Evolutionary conservation across 2,797 vertebrate genomes (phyloP), one percentile per base, ranked within the genome.

Genomic region (Babyrousa celebensis): DNA sequence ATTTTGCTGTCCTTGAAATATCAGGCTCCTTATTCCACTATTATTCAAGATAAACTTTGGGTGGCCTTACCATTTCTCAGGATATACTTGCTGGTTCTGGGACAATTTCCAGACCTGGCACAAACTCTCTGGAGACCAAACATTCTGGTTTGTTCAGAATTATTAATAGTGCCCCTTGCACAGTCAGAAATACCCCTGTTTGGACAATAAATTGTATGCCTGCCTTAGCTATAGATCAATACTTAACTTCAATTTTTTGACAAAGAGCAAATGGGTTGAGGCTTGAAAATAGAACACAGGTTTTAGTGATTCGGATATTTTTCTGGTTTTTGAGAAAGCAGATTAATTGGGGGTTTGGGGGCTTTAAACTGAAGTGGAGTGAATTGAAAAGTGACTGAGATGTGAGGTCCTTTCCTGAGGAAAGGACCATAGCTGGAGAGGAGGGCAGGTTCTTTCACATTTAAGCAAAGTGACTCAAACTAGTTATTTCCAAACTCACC

Each of bases 401-500:
- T 60, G 11, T 2, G 52, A n/a, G n/a, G n/a, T n/a, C n/a, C n/a
- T n/a, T n/a, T n/a, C n/a, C n/a, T n/a, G n/a, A 68, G 21, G 25
- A 92, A 67, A 91, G 27, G 10, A 56, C 7, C 18, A 4, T 84
- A 88, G 70, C 17, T 60, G 10, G 40, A 84, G 54, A 40, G 21
- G 17, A 88, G 74, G 36, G 8, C 36, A 29, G 43, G 10, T 40
- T n/a, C 4, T 91, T 87, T 72, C 48, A 58, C 18, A 56, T 0
- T 6, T 68, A 48, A 63, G 36, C 25, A 43, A 70, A 87, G 25
- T 52, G 63, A 74, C 75, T 89, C 65, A 78, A 6, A 48, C 18
- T 90, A 12, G 25, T n/a, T 5, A 3, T 52, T 89, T 94, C 72
- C 52, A 75, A 82, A 93, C 52, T 77, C 71, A 94, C 80, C 15